Conservation (phyloP, 2,797 vertebrate species). For the Semaprochilodus insignis region DNA sequence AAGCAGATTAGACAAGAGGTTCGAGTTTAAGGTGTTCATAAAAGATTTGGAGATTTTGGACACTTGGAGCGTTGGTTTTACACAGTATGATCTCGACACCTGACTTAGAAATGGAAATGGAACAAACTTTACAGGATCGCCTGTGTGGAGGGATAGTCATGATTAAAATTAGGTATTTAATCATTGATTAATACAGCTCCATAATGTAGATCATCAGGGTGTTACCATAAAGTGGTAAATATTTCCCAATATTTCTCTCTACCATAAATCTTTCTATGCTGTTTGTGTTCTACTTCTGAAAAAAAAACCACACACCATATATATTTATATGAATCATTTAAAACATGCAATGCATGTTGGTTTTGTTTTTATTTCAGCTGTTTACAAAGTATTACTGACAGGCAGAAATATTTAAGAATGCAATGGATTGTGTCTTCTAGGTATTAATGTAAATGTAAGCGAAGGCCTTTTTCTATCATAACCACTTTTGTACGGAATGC, state of each 20-base stretch:
- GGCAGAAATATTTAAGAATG: slow-evolving; percentile 1
- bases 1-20: not conserved
- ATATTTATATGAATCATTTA: not conserved
- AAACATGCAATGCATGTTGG: not conserved
- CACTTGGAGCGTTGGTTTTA: not conserved
- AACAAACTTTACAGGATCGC: not conserved
- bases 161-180: not conserved
- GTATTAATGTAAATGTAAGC: not conserved
- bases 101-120: not conserved
- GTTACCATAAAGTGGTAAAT: not conserved
- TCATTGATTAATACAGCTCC: not conserved
- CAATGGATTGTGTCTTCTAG: not conserved
- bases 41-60: too few relatives aligned
- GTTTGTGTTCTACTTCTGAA: not conserved
- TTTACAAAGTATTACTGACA: not conserved
- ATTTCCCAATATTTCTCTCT: too few relatives aligned
- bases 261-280: too few relatives aligned
- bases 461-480: slow-evolving; percentile 4
- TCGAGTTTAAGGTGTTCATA: not conserved
- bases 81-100: not conserved
- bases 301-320: not conserved
- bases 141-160: not conserved
- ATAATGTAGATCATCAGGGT: not conserved
- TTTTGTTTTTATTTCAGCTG: not conserved
- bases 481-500: not conserved